Conservation (phyloP, 2,113 vertebrate species). For the Cottus gobio region DNA sequence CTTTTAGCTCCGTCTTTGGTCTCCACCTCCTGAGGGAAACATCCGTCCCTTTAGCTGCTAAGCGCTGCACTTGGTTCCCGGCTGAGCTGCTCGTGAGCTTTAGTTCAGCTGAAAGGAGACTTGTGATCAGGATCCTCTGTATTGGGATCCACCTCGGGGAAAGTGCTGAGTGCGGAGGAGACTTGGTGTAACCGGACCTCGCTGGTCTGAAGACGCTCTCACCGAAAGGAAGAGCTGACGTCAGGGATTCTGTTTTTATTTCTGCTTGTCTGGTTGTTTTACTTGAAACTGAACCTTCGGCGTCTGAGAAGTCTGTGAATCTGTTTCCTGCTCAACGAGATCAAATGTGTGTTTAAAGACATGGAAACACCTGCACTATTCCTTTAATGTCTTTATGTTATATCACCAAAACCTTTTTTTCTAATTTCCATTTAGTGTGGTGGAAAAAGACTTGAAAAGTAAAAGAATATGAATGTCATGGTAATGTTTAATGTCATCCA, state of each 20-base stretch:
- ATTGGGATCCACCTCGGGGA: not conserved
- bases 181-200: conserved; percentile 8
- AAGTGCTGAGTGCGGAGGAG: conserved; percentile 11
- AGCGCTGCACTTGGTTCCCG: not conserved
- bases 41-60: not conserved
- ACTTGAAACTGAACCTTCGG: conserved; percentile 6
- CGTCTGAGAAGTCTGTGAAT: not conserved
- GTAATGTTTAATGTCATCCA: too few relatives aligned
- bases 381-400: too few relatives aligned
- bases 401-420: too few relatives aligned
- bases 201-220: not conserved
- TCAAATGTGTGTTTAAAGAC: too few relatives aligned
- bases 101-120: not conserved
- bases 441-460: too few relatives aligned
- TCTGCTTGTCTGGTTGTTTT: conserved; percentile 2
- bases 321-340: not conserved
- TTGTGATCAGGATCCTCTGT: not conserved
- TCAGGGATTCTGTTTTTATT: conserved; percentile 4
- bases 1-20: not conserved
- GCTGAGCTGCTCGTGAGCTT: not conserved
- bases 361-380: too few relatives aligned
- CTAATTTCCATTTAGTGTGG: too few relatives aligned
- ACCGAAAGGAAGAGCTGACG: conserved; percentile 5
- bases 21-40: not conserved
- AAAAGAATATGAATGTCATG: too few relatives aligned